Evolutionary conservation across 2,888 invertebrate genomes (phyloP), one percentile per base, ranked within the genome.

Genomic region (Microchrysa polita): DNA sequence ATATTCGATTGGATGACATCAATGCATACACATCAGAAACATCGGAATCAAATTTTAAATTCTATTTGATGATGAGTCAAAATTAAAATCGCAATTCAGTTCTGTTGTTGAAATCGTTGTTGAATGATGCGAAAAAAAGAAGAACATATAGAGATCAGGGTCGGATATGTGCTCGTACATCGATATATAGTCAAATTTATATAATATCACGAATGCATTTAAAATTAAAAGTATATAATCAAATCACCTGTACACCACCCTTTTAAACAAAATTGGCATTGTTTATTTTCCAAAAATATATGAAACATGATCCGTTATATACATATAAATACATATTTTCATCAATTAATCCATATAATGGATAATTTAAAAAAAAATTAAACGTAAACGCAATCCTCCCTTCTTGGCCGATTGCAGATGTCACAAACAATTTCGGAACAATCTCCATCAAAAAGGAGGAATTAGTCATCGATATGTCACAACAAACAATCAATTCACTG

Each of bases 341-440:
- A 75, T 63, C 76, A 72, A 67, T 79, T 77, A 78, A 48, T n/a
- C 18, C n/a, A 27, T 34, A 2, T 10, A 65, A 65, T 65, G 65
- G 27, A 34, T 34, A 34, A 34, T 7, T 65, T 20, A 61, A 40
- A 65, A 48, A 48, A 55, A 34, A 5, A 7, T 34, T 7, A 7
- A 5, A 34, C 55, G 27, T 67, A 67, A 69, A 79, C 79, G 76
- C 76, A 78, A 78, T 78, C 79, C 78, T 78, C 79, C 78, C 78
- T 7, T 7, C 77, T 75, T 79, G 77, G 48, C 77, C 78, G 79
- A 78, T 80, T 79, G 80, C 80, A 80, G 80, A 79, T 80, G 78
- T 77, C 76, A 79, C 78, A 76, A 79, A 78, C 75, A 78, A 78
- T 75, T 78, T 76, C 67, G 77, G 76, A 74, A 75, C 78, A 65